phyloP scores from a whole-genome alignment of 2,797 vertebrate species.

The Acestrorhynchus altus region DNA sequence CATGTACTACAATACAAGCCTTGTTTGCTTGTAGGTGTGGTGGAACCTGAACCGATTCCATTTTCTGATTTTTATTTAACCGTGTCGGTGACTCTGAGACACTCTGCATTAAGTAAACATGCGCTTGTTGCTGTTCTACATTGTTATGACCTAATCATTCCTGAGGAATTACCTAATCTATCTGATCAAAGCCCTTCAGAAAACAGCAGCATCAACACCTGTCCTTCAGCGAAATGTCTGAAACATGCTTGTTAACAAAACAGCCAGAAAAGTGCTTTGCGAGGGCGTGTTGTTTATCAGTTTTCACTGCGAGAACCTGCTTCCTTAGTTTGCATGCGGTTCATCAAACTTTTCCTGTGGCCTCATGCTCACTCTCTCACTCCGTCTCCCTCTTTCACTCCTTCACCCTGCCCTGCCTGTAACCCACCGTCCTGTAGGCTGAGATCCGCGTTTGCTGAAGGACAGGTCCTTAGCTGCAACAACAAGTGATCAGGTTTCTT shows the following conservation, averaged over 20 bases:
- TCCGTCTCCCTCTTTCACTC: neutral
- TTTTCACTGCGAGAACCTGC: neutral
- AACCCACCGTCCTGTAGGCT: neutral
- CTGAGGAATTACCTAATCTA: neutral
- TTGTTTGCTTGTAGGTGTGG: constrained; percentile 14
- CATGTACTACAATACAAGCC: neutral
- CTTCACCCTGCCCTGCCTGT: neutral
- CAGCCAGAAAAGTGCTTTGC: neutral
- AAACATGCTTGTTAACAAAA: neutral
- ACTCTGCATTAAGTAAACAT: neutral
- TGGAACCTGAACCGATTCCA: neutral
- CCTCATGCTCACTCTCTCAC: neutral
- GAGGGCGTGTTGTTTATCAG: neutral
- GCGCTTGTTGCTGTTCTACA: neutral
- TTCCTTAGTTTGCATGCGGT: neutral
- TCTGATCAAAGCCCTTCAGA: neutral
- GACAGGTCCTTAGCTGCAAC: neutral
- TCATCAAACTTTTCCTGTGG: neutral
- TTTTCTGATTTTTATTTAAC: constrained; percentile 1
- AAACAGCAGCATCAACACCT: neutral
- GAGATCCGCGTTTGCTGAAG: neutral
- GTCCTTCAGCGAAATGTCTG: neutral
- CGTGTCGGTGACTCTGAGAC: constrained; percentile 4
- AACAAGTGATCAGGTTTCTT: neutral
- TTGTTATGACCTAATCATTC: neutral